Conservation (phyloP, 1,140 invertebrate species). For the Lepidurus arcticus region DNA sequence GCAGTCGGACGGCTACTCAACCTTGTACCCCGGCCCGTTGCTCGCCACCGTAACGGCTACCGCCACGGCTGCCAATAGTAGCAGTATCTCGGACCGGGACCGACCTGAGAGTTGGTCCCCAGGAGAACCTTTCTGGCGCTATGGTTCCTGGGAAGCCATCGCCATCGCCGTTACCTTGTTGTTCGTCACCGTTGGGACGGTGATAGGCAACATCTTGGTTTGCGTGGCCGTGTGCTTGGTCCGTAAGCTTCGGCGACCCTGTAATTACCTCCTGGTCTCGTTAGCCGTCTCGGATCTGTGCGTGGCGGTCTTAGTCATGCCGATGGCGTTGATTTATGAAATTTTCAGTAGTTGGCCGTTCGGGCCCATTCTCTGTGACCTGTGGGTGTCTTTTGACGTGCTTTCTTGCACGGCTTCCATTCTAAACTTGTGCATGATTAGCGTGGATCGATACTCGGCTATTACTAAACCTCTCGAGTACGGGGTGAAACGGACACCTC, state of each 20-base stretch:
- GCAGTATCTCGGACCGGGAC: not conserved
- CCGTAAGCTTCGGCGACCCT: slow-evolving; percentile 53
- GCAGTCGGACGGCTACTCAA: not conserved
- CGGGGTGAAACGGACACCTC: slow-evolving; percentile 75
- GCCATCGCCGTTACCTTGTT: slow-evolving; percentile 64
- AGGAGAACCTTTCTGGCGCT: slow-evolving; percentile 25
- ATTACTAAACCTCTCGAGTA: slow-evolving; percentile 87
- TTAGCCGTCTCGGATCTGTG: slow-evolving; percentile 71
- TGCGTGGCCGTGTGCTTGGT: slow-evolving; percentile 77
- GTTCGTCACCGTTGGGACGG: slow-evolving; percentile 69
- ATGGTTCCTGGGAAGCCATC: slow-evolving; percentile 54
- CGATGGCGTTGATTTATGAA: slow-evolving; percentile 76
- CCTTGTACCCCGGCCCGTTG: not conserved
- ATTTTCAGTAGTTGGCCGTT: slow-evolving; percentile 73
- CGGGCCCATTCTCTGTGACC: slow-evolving; percentile 73
- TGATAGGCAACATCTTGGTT: slow-evolving; percentile 83
- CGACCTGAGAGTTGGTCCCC: not conserved
- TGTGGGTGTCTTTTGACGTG: slow-evolving; percentile 47
- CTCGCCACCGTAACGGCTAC: not conserved
- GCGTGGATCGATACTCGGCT: slow-evolving; percentile 80
- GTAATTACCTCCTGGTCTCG: slow-evolving; percentile 81
- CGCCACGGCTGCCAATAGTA: not conserved
- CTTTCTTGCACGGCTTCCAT: slow-evolving; percentile 72
- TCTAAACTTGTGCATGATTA: slow-evolving; percentile 86
- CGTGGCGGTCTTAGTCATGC: slow-evolving; percentile 65